Evolutionary conservation across 2,797 vertebrate genomes (phyloP), one percentile per base, ranked within the genome.

Genomic region (Rhinogobio ventralis): DNA sequence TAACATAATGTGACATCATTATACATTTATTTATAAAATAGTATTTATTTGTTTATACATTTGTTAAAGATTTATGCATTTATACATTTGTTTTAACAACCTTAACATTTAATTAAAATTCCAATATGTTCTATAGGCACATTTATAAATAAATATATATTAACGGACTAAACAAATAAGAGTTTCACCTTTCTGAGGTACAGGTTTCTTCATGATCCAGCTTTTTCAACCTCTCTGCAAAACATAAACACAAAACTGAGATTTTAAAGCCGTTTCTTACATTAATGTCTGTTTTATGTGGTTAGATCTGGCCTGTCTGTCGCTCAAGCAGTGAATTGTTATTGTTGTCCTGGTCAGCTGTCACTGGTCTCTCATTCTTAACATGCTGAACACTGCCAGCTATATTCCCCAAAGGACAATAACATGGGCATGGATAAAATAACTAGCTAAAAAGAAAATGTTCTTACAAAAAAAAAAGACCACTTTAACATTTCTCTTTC

Each of bases 131-230:
- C 64, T 33, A 57, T 36, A 36, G 33, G 33, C 33, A 36, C 33
- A 68, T 30, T 30, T 28, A 33, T 15, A 51, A 45, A 73, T 15
- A 14, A 7, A 45, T 7, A 55, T 20, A 55, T n/a, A 19, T 60
- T 5, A 17, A 82, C 51, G 0, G 2, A 5, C 10, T 14, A 5
- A 72, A 57, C 49, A 77, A 2, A 10, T 15, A 60, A 13, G 1
- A 76, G 5, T 57, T 68, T 92, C 93, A 97, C 97, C 96, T 97
- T 97, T 98, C 79, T 95, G 96, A 92, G 94, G 95, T 91, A 95
- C 94, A 87, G 96, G 96, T 88, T 97, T 98, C 96, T 96, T 96
- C 96, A 98, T 97, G 94, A 91, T 97, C 95, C 90, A 93, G 90
- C 85, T 89, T 89, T 91, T 92, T 89, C 89, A 91, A 92, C 91